Percentiles rank a stretch among this genome's conserved stretches.
phyloP scores from a whole-genome alignment of 2,797 vertebrate genomes.

The Nothura maculosa region DNA sequence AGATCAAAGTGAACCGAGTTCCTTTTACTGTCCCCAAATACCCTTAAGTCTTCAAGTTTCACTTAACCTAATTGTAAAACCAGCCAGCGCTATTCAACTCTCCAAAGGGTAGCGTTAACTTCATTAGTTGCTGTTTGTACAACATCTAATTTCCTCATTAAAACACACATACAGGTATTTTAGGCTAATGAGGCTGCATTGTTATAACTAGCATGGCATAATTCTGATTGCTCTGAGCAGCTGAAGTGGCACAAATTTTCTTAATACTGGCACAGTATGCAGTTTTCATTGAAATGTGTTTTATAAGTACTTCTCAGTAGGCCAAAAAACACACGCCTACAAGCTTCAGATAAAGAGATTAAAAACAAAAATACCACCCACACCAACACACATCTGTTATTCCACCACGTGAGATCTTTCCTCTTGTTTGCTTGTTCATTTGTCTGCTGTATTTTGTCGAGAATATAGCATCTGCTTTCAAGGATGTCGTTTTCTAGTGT shows the following conservation, averaged over 20 bases:
- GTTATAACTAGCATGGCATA: not conserved
- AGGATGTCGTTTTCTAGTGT: not conserved
- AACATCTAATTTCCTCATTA: slow-evolving; percentile 48
- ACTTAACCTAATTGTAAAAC: slow-evolving; percentile 51
- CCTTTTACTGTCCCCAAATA: slow-evolving; percentile 45
- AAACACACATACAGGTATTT: slow-evolving; percentile 1
- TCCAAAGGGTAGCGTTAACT: slow-evolving; percentile 18
- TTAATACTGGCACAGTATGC: not conserved
- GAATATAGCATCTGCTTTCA: not conserved
- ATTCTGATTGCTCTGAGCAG: slow-evolving; percentile 7
- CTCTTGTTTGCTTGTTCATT: not conserved
- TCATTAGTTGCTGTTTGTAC: slow-evolving; percentile 52
- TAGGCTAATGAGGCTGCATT: slow-evolving; percentile 25
- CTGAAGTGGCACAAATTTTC: not conserved
- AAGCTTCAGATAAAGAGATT: not conserved
- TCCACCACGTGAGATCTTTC: no score
- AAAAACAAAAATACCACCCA: not conserved
- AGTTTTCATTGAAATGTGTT: not conserved
- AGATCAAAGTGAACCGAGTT: slow-evolving; percentile 29
- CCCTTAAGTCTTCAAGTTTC: slow-evolving; percentile 51
- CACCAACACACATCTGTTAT: accelerated
- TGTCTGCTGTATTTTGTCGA: not conserved
- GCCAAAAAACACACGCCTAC: not conserved
- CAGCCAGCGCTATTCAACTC: not conserved
- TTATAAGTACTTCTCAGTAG: not conserved